phyloP scores from a whole-genome alignment of 64 coral and sea anemone genomes.

The Pocillopora verrucosa region DNA sequence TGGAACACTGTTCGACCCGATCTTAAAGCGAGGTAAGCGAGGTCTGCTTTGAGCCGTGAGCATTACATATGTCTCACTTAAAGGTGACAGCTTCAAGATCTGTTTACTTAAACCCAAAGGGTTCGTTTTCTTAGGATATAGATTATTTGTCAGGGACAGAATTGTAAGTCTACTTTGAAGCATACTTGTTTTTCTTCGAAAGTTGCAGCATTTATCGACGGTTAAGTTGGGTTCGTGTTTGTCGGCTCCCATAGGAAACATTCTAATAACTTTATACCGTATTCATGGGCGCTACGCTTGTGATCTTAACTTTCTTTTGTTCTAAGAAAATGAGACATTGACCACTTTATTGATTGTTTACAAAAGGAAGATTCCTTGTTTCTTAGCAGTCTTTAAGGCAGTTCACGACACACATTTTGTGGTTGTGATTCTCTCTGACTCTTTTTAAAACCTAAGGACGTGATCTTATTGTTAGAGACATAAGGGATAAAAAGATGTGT shows the following conservation, averaged over 20 bases:
- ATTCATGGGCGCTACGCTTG: constrained; percentile 28
- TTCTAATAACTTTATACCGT: not conserved
- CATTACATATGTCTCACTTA: constrained; percentile 21
- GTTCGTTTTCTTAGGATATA: constrained; percentile 49
- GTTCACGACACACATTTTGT: not conserved
- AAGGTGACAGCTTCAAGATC: constrained; percentile 58
- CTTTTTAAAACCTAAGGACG: constrained; percentile 1
- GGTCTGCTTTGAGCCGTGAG: not conserved
- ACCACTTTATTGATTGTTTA: constrained; percentile 28
- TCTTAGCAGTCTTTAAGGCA: not conserved
- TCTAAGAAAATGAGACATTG: constrained; percentile 15
- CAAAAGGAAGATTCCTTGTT: not conserved
- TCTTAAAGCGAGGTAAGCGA: constrained; percentile 73
- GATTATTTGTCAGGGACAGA: constrained; percentile 44
- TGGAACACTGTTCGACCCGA: constrained; percentile 70
- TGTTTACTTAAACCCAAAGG: constrained; percentile 54
- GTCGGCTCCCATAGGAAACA: not conserved
- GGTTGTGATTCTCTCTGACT: not conserved
- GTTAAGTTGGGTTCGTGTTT: not conserved
- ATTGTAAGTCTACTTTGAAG: not conserved
- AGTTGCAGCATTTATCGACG: not conserved
- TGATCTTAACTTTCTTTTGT: constrained; percentile 27
- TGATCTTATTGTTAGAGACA: not conserved
- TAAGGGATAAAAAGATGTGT: not conserved
- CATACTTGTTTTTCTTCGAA: not conserved